These are phyloP conservation scores for Drosophila flavopinicola DNA, from an alignment of 2,888 invertebrate genomes.

Conservation along the genomic window DNA sequence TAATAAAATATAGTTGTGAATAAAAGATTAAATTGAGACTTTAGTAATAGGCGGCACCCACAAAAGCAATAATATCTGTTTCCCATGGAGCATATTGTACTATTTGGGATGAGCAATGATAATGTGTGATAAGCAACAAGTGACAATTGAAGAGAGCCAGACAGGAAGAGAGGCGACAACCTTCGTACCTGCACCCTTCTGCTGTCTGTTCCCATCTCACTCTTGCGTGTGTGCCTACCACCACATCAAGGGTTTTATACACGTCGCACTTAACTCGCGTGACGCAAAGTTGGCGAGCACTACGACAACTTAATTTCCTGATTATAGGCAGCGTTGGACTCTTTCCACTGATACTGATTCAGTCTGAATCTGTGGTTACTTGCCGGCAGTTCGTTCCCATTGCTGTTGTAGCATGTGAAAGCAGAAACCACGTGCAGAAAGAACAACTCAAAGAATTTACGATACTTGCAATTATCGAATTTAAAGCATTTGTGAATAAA, in stretches of 20 bases:
- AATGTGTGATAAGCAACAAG: not conserved
- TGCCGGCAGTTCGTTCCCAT: constrained; percentile 18
- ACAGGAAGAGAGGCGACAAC: not conserved
- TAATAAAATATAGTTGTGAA: too few species aligned
- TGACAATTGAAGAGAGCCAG: not conserved
- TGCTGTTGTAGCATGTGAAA: constrained; percentile 46
- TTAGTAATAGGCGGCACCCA: too few species aligned
- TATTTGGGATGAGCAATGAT: too few species aligned
- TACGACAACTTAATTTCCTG: too few species aligned
- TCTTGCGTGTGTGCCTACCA: not conserved
- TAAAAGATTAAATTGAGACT: too few species aligned
- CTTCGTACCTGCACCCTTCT: not conserved
- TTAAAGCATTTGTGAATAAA: constrained; percentile 6
- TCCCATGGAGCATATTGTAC: too few species aligned
- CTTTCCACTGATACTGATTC: constrained; percentile 9
- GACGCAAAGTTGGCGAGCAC: too few species aligned
- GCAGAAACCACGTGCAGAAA: constrained; percentile 67
- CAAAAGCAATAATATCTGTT: too few species aligned
- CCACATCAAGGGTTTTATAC: too few species aligned
- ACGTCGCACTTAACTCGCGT: too few species aligned
- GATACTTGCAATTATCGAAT: constrained; percentile 1
- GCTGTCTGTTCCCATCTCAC: not conserved
- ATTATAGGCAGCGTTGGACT: constrained; percentile 2
- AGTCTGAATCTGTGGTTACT: constrained; percentile 17
- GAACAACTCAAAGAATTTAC: constrained; percentile 12